These are phyloP conservation scores for Pseudomyrmex cubaensis DNA, from an alignment of 1,140 invertebrate genomes.

Conservation along the genomic window DNA sequence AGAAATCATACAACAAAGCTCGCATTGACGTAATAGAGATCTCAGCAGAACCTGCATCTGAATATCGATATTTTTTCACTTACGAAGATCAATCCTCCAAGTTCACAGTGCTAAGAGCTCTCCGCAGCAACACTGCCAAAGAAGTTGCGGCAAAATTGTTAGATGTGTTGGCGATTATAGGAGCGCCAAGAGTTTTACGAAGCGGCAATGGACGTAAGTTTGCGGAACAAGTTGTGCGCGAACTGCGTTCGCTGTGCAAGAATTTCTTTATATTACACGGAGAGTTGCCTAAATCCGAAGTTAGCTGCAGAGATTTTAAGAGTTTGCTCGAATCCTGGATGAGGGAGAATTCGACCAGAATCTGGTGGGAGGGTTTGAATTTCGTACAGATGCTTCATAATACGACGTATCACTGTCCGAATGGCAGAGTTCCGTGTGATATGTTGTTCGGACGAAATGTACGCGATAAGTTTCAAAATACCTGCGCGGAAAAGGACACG, in stretches of 20 bases:
- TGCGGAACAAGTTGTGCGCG: slow-evolving; percentile 76
- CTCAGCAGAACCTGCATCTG: slow-evolving; percentile 55
- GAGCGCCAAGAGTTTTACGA: slow-evolving; percentile 77
- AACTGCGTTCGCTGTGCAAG: slow-evolving; percentile 74
- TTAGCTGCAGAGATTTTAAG: slow-evolving; percentile 69
- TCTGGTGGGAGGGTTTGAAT: slow-evolving; percentile 75
- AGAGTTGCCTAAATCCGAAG: slow-evolving; percentile 46
- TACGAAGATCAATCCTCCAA: slow-evolving; percentile 82
- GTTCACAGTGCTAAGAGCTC: slow-evolving; percentile 77
- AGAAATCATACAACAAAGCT: slow-evolving; percentile 64
- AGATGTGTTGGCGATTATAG: slow-evolving; percentile 77
- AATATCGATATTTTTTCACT: slow-evolving; percentile 78
- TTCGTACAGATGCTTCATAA: slow-evolving; percentile 76
- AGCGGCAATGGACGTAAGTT: slow-evolving; percentile 77
- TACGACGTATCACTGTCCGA: slow-evolving; percentile 64
- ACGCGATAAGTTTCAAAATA: slow-evolving; percentile 51
- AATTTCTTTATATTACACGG: slow-evolving; percentile 71
- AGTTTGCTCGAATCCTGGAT: slow-evolving; percentile 70
- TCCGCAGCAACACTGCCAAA: slow-evolving; percentile 67
- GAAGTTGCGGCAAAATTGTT: slow-evolving; percentile 73
- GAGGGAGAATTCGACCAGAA: slow-evolving; percentile 67
- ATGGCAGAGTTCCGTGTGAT: slow-evolving; percentile 73
- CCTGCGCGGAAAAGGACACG: not conserved
- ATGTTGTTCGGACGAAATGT: slow-evolving; percentile 69
- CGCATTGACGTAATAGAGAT: slow-evolving; percentile 79